Evolutionary conservation across 35 echinoderm and acorn worm genomes (phyloP).

Genomic region (Hemicentrotus pulcherrimus): DNA sequence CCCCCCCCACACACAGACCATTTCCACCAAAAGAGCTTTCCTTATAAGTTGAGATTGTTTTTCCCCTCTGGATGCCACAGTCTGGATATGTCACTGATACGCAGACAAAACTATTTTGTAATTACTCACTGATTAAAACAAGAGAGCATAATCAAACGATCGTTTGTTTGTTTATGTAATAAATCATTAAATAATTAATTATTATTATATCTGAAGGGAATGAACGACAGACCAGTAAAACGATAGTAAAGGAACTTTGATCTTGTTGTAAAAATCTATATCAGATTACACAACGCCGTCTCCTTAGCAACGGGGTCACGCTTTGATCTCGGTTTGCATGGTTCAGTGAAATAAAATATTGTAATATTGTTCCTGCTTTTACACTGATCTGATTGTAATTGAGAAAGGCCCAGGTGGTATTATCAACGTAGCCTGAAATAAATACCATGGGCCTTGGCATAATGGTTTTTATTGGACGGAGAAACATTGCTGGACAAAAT

Average conservation of each 20-base stretch:
- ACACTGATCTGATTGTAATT: not conserved
- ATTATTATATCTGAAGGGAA: no score
- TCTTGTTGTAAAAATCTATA: not conserved
- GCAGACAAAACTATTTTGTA: no score
- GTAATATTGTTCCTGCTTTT: slow-evolving; percentile 8
- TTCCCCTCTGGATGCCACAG: no score
- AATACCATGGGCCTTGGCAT: not conserved
- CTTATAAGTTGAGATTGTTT: no score
- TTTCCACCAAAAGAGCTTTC: no score
- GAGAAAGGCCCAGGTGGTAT: not conserved
- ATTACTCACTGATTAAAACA: no score
- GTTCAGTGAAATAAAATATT: not conserved
- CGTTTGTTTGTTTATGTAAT: no score
- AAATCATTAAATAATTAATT: no score
- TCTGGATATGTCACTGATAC: no score
- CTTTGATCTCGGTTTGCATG: not conserved
- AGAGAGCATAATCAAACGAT: no score
- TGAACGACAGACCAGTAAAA: not conserved
- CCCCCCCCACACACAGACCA: no score
- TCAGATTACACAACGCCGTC: not conserved
- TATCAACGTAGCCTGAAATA: not conserved
- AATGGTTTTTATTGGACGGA: not conserved
- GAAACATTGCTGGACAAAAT: not conserved
- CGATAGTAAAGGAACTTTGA: not conserved
- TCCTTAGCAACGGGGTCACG: slow-evolving; percentile 19